Base-by-base conservation (phyloP, 2,888 invertebrate species). In the Cryptosula pallasiana region DNA sequence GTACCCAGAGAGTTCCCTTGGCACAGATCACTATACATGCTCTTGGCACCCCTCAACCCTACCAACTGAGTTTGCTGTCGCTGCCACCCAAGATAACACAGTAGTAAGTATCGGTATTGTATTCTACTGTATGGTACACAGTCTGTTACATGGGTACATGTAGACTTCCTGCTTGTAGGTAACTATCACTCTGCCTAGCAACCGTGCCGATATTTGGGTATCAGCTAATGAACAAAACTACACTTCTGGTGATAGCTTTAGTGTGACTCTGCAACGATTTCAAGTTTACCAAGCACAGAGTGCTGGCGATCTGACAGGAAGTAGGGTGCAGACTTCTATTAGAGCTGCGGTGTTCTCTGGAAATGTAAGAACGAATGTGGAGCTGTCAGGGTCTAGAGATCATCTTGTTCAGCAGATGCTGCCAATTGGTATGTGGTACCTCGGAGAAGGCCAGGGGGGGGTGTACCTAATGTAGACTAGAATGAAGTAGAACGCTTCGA, bases 391-490 rank as follows among this genome's bases (percentile, higher is more conserved):
- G 9, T 70, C 70, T 25, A 2, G 70, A 35, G 70, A 70, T 29
- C 70, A 70, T 45, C 45, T 70, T 3, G 70, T 70, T 1, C 45
- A 70, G 29, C 70, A 70, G 29, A 70, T 70, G 45, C 45, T 54
- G 35, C 70, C 55, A 23, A 54, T 27, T 9, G 32, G 63, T 63
- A 25, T 29, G 63, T 45, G 9, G 9, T 45, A 45, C n/a, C n/a
- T n/a, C n/a, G n/a, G n/a, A n/a, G n/a, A n/a, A n/a, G n/a, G n/a
- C n/a, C n/a, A n/a, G n/a, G n/a, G n/a, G n/a, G n/a, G n/a, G n/a
- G n/a, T n/a, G n/a, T n/a, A n/a, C n/a, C n/a, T n/a, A n/a, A n/a
- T n/a, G n/a, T n/a, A n/a, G n/a, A n/a, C n/a, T n/a, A n/a, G n/a
- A n/a, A n/a, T n/a, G n/a, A n/a, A n/a, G n/a, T n/a, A n/a, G n/a